Conservation (phyloP, 2,797 vertebrate species). For the Molossus alvarezi region DNA sequence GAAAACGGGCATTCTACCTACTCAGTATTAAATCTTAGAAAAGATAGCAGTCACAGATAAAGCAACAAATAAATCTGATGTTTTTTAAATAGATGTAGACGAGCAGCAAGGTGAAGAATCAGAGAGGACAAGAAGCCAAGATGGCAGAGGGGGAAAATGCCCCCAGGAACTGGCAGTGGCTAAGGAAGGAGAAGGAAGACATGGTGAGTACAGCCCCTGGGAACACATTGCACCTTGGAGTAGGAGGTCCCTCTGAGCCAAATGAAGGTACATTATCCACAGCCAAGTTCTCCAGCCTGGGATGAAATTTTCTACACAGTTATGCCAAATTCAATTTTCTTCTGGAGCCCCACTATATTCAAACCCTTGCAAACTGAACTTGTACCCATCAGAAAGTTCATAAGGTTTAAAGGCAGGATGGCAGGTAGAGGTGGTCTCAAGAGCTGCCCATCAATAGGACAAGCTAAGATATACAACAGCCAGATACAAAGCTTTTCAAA, state of each 20-base stretch:
- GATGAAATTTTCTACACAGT: fast-evolving
- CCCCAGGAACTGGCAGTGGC: neutral
- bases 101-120: neutral
- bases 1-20: neutral
- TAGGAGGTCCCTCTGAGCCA: neutral
- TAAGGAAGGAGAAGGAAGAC: neutral
- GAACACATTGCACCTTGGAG: neutral
- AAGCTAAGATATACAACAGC: neutral
- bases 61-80: neutral
- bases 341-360: neutral
- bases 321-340: neutral
- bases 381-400: neutral
- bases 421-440: neutral
- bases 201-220: fast-evolving
- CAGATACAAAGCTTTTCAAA: neutral
- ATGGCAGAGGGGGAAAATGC: neutral
- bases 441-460: neutral
- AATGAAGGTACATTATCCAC: neutral
- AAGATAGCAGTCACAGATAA: neutral
- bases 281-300: neutral
- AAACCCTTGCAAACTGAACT: neutral
- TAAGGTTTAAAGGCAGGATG: neutral
- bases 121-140: neutral
- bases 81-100: neutral
- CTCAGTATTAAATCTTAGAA: neutral